A percentile compares a stretch with the other conserved stretches of the same genome.
phyloP scores from a whole-genome alignment of 2,113 vertebrate species.

The Fukomys damarensis region DNA sequence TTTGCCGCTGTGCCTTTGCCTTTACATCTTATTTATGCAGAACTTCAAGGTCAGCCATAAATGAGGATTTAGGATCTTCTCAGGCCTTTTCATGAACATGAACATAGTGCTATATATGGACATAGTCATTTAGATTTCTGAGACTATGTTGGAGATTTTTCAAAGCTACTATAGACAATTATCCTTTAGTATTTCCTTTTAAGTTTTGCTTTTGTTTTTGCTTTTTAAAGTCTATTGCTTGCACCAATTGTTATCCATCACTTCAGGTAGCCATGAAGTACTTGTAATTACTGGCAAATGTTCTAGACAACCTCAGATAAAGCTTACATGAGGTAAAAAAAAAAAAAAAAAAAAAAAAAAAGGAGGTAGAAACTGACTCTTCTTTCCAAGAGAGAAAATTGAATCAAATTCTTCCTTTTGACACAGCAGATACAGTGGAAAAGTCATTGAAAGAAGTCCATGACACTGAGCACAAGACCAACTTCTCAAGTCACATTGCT shows the following conservation, averaged over 20 bases:
- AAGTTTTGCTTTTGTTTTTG: background rate
- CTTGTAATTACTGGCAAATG: background rate
- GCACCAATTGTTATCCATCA: background rate
- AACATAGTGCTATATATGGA: too few species aligned
- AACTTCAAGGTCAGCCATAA: too few species aligned
- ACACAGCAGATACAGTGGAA: background rate
- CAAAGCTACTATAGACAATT: background rate
- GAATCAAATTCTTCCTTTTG: background rate
- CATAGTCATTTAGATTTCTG: background rate
- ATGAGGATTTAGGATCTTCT: too few species aligned
- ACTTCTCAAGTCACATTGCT: background rate
- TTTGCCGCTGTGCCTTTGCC: too few species aligned
- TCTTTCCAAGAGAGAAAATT: background rate
- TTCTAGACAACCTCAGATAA: background rate
- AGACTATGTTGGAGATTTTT: background rate
- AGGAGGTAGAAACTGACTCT: background rate
- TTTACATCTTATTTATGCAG: too few species aligned
- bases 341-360: background rate
- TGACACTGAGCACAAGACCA: background rate
- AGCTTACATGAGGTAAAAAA: too few species aligned
- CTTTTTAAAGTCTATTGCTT: background rate
- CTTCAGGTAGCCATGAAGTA: background rate
- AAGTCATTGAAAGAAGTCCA: background rate
- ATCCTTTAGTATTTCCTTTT: background rate
- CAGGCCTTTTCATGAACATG: background rate